These are phyloP conservation scores for Beroe ovata DNA, from an alignment of 37 sponge, comb jelly and placozoan species.

Conservation along the genomic window DNA sequence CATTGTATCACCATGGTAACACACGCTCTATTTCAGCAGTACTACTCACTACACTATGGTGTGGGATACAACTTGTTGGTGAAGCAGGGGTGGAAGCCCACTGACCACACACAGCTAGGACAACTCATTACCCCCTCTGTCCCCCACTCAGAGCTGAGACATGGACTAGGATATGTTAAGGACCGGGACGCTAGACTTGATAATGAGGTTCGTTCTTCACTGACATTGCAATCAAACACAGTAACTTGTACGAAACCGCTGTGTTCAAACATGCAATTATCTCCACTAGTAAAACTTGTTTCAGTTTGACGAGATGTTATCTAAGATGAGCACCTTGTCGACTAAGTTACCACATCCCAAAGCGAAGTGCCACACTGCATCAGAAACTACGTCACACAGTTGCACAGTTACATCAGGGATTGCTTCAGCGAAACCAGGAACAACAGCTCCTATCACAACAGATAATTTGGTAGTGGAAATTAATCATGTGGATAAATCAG, in stretches of 20 bases:
- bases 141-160: not conserved
- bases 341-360: conserved; percentile 35
- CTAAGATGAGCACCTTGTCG: not conserved
- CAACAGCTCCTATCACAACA: too few relatives aligned
- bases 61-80: conserved; percentile 28
- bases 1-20: too few relatives aligned
- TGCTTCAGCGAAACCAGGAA: too few relatives aligned
- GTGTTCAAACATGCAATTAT: too few relatives aligned
- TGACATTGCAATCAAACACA: too few relatives aligned
- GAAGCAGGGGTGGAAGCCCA: not conserved
- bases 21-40: conserved; percentile 5
- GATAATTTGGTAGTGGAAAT: too few relatives aligned
- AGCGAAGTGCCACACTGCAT: not conserved
- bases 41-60: conserved; percentile 1
- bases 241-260: too few relatives aligned
- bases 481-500: too few relatives aligned
- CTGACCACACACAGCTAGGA: not conserved
- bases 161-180: conserved; percentile 24
- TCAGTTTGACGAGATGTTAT: conserved; percentile 62
- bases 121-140: not conserved
- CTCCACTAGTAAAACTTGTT: not conserved
- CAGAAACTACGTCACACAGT: not conserved
- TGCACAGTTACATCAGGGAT: too few relatives aligned
- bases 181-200: conserved; percentile 2
- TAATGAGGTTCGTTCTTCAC: conserved; percentile 25